Evolutionary conservation across 2,888 invertebrate species (phyloP), one percentile per base, ranked within the genome.

Genomic region (Halocaridina rubra): DNA sequence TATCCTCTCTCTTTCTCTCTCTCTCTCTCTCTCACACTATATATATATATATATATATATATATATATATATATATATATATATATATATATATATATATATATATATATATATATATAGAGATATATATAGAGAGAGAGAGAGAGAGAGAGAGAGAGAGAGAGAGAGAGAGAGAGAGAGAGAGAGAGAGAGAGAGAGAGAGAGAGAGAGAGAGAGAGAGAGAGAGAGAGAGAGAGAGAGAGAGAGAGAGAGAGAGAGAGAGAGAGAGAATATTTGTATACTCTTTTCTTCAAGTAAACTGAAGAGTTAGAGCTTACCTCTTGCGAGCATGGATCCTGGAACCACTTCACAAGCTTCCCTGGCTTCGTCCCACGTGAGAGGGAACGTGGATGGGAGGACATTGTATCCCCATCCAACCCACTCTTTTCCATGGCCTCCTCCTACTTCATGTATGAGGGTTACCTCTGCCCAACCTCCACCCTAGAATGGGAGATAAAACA

Each of bases 271-370:
- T 39, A 7, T 7, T 39, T 39, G 8, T 13, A 8, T 39, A 13
- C 39, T 13, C 39, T 13, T 13, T 39, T 13, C 8, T 39, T 7
- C 39, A 39, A 13, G 13, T 8, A 39, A 39, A 39, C 7, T 39
- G 39, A 7, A 8, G 39, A 39, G 39, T 13, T 8, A 8, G 39
- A 39, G 39, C 80, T 74, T 22, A 80, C 80, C 80, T 74, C 74
- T 80, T 19, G 80, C 80, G 2, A 80, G 74, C 80, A 80, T 80
- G 39, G 80, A 74, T n/a, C 80, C 74, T 1, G 80, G 74, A 16
- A 59, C 13, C 0, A 46, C 80, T 22, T 80, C 80, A 22, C 80
- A 80, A 32, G 80, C 80, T n/a, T 71, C 24, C 61, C 80, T 71
- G 1, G 80, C 80, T 39, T 80, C 71, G 61, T 61, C 74, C 80